Evolutionary conservation across 2,113 vertebrate species (phyloP).

Genomic region (Tringa solitaria): DNA sequence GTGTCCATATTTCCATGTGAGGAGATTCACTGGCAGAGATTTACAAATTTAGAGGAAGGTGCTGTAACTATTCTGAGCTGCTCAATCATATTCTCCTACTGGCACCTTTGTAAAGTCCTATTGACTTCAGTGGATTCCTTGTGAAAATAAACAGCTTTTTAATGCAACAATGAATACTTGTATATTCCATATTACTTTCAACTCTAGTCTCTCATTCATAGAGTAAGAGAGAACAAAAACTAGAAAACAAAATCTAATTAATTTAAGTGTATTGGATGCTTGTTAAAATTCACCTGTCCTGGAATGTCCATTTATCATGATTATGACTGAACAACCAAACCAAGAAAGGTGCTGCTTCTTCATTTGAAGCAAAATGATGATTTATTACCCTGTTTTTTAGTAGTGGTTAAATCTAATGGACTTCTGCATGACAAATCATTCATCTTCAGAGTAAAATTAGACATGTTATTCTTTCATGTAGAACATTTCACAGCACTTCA

Average conservation of each 20-base stretch:
- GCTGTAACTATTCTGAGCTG: not conserved
- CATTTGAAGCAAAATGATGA: conserved; percentile 72
- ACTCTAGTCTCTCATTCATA: conserved; percentile 48
- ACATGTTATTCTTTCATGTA: conserved; percentile 57
- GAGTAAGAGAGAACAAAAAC: not conserved
- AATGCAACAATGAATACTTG: not conserved
- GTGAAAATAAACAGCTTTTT: not conserved
- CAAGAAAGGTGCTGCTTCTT: conserved; percentile 69
- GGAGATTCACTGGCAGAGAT: not conserved
- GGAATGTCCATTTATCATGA: conserved; percentile 78
- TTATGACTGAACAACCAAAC: conserved; percentile 69
- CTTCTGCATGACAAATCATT: conserved; percentile 66
- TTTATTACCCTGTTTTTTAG: conserved; percentile 74
- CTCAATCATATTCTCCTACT: not conserved
- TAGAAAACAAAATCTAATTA: conserved; percentile 77
- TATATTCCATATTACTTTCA: not conserved
- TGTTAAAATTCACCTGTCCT: conserved; percentile 79
- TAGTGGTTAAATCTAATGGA: conserved; percentile 68
- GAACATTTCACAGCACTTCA: conserved; percentile 37
- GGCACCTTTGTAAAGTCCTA: not conserved
- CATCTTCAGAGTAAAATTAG: conserved; percentile 62
- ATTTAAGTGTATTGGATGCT: conserved; percentile 71
- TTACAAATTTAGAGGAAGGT: not conserved
- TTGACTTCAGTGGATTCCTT: not conserved
- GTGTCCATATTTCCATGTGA: not conserved